Evolutionary conservation across 2,797 vertebrate species (phyloP), one percentile per base, ranked within the genome.

Genomic region (Pagetopsis macropterus): DNA sequence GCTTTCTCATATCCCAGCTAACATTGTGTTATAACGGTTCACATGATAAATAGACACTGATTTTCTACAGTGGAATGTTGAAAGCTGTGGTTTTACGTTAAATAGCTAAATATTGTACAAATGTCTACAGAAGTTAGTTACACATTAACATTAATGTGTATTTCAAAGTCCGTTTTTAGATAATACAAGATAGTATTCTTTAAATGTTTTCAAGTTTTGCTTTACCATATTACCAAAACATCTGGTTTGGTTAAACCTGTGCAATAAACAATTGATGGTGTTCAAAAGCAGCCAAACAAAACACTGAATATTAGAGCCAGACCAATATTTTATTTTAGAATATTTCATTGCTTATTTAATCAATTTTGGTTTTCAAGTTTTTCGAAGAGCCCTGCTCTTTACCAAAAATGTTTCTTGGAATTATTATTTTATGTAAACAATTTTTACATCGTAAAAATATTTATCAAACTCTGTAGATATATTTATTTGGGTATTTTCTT

Each of bases 201-300:
- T 27, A 3, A 9, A 27, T 12, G 23, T 9, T 9, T 46, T 9
- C 11, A 14, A 3, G 19, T 16, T 66, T 45, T 45, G 21, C 51
- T 52, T 43, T 19, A 56, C 16, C 60, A 55, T 23, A 44, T 21
- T 21, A 10, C 11, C 14, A 45, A 1, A 59, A 4, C 8, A 0
- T 49, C 9, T 21, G 37, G 14, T 54, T 13, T 45, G 11, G 43
- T 40, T 46, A 17, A 10, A 2, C 16, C 0, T 52, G 5, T 54
- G 52, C n/a, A 21, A 4, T 23, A 27, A 64, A 49, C 55, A 3
- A 3, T 43, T 67, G 55, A 7, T 62, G 31, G 12, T 23, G 19
- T 51, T 72, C 9, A 67, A 1, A 16, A 33, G 31, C 19, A 75
- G 31, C 31, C 43, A 49, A 33, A 45, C 40, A 60, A 56, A 75